Percentiles rank a stretch among this genome's conserved stretches.
phyloP scores from a whole-genome alignment of 2,797 vertebrate genomes.

The Trematomus bernacchii region DNA sequence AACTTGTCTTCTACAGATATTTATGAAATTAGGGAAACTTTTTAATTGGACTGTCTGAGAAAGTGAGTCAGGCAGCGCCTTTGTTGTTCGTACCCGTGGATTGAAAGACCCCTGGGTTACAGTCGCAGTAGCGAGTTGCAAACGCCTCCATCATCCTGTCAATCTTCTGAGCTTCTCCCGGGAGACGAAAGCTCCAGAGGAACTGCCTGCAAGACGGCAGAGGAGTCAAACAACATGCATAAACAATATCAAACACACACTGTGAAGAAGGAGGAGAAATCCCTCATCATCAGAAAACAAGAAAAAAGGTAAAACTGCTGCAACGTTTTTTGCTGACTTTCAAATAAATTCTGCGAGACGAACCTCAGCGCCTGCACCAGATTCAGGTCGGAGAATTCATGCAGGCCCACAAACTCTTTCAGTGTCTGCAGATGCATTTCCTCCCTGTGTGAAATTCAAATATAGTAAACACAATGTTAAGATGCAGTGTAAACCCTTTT shows the following conservation, averaged over 20 bases:
- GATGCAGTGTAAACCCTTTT: no score
- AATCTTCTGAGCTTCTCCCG: slow-evolving; percentile 97
- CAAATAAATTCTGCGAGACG: slow-evolving; percentile 34
- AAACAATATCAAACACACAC: neutral
- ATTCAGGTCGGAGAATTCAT: slow-evolving; percentile 94
- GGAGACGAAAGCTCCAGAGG: slow-evolving; percentile 96
- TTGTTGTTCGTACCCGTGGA: slow-evolving; percentile 87
- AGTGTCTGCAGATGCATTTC: slow-evolving; percentile 88
- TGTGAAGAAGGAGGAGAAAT: neutral
- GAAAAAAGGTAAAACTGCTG: slow-evolving; percentile 7
- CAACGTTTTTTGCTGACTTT: neutral
- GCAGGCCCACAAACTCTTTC: slow-evolving; percentile 92
- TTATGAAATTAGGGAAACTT: slow-evolving; percentile 3
- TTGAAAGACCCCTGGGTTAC: slow-evolving; percentile 92
- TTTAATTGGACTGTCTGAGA: slow-evolving; percentile 30
- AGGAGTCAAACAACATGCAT: neutral
- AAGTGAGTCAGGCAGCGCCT: neutral
- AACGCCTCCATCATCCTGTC: slow-evolving; percentile 98
- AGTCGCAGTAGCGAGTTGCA: slow-evolving; percentile 92
- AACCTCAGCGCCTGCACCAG: slow-evolving; percentile 95
- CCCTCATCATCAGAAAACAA: neutral
- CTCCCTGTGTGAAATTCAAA: slow-evolving; percentile 78
- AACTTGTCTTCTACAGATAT: neutral
- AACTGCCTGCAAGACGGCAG: slow-evolving; percentile 87
- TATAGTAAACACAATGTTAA: neutral